Percentiles rank a stretch among this genome's conserved stretches.
Conservation (phyloP, 2,797 vertebrate genomes). For the Alfaro cultratus region DNA sequence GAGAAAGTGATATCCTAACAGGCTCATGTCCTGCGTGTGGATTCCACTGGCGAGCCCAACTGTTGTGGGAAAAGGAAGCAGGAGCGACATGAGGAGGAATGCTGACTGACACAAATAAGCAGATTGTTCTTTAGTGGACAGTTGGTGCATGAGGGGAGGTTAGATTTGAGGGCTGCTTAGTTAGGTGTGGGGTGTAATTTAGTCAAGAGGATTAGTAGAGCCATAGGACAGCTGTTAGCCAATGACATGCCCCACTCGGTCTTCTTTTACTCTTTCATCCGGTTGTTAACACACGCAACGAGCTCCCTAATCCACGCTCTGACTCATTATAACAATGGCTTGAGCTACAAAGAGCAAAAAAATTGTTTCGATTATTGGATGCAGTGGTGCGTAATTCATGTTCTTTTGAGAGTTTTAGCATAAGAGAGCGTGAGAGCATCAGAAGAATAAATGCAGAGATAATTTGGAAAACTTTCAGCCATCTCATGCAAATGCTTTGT, state of each 20-base stretch:
- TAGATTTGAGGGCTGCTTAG: slow-evolving; percentile 73
- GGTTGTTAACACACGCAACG: slow-evolving; percentile 77
- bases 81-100: slow-evolving; percentile 68
- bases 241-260: slow-evolving; percentile 74
- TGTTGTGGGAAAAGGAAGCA: slow-evolving; percentile 75
- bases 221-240: slow-evolving; percentile 81
- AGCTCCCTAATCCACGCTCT: slow-evolving; percentile 80
- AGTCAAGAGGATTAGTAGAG: slow-evolving; percentile 81
- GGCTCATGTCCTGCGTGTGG: slow-evolving; percentile 32
- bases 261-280: slow-evolving; percentile 79
- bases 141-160: slow-evolving; percentile 74
- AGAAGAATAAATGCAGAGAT: slow-evolving; percentile 14
- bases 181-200: slow-evolving; percentile 83
- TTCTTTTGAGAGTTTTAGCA: slow-evolving; percentile 58
- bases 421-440: slow-evolving; percentile 31
- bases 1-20: slow-evolving; percentile 55
- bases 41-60: slow-evolving; percentile 60
- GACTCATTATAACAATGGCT: slow-evolving; percentile 79
- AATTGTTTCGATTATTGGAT: slow-evolving; percentile 75
- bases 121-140: slow-evolving; percentile 75
- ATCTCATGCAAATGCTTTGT: slow-evolving; percentile 2
- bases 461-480: not conserved
- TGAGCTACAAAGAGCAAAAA: slow-evolving; percentile 64
- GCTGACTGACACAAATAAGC: slow-evolving; percentile 81
- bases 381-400: slow-evolving; percentile 59